Evolutionary conservation across 2,113 vertebrate species (phyloP).

Genomic region (Tupaia chinensis): DNA sequence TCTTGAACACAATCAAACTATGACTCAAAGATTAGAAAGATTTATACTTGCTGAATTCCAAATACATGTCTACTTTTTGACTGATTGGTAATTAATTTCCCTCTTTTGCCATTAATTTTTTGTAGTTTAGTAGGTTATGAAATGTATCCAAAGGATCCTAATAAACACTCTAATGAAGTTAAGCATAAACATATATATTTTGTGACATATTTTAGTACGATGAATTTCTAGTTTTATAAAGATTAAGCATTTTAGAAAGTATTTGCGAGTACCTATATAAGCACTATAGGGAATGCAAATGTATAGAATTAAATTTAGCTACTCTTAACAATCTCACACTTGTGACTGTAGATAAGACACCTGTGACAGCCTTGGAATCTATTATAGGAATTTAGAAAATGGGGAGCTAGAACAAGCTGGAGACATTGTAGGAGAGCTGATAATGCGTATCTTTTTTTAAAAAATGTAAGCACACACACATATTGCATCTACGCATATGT

Average conservation of each 20-base stretch:
- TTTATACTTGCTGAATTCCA: conserved; percentile 50
- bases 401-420: not conserved
- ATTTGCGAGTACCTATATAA: not conserved
- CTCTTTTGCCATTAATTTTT: not conserved
- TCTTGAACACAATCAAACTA: conserved; percentile 23
- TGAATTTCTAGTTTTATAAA: conserved; percentile 8
- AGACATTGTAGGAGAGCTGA: not conserved
- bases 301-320: conserved; percentile 3
- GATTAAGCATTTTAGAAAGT: not conserved
- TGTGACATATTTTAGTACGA: not conserved
- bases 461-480: not conserved
- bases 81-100: not conserved
- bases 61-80: conserved; percentile 46
- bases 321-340: not conserved
- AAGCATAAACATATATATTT: not conserved
- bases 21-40: conserved; percentile 23
- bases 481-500: not conserved
- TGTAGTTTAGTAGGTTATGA: not conserved
- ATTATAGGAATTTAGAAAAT: conserved; percentile 10
- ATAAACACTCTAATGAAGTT: not conserved
- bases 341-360: not conserved
- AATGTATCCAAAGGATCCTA: conserved; percentile 7
- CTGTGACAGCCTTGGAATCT: not conserved
- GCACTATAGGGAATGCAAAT: conserved; percentile 34
- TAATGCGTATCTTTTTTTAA: not conserved